phyloP scores from a whole-genome alignment of 2,888 invertebrate genomes.

The Willowsia nigromaculata region DNA sequence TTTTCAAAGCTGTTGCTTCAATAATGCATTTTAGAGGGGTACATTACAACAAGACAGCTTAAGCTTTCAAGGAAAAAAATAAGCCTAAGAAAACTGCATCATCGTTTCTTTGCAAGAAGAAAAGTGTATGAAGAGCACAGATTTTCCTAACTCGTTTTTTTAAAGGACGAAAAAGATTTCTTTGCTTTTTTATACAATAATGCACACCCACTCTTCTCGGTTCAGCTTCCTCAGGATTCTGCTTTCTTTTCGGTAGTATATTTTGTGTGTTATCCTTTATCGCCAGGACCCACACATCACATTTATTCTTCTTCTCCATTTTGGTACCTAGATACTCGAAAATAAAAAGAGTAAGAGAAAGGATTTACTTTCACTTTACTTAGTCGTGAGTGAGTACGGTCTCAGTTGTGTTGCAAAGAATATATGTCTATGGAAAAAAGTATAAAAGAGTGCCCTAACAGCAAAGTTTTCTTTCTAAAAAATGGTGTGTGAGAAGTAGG shows the following conservation, averaged over 20 bases:
- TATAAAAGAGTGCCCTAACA: conserved; percentile 43
- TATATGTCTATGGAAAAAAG: not conserved
- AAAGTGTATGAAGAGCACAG: not conserved
- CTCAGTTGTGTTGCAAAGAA: not conserved
- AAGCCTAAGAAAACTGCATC: conserved; percentile 6
- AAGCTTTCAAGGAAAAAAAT: conserved; percentile 1
- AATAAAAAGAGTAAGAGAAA: conserved; percentile 40
- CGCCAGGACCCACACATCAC: conserved; percentile 64
- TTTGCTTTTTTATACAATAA: not conserved
- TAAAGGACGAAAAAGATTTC: conserved; percentile 26
- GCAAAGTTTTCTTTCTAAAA: conserved; percentile 58
- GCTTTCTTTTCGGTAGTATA: not conserved
- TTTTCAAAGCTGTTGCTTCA: conserved; percentile 47
- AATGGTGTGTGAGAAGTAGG: conserved; percentile 31
- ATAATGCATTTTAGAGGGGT: not conserved
- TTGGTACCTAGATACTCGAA: not conserved
- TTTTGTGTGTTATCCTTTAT: conserved; percentile 60
- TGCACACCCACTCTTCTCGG: not conserved
- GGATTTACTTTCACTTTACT: conserved; percentile 62
- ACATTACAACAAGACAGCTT: not conserved
- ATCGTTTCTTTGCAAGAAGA: not conserved
- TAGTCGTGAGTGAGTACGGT: not conserved
- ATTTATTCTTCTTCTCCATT: conserved; percentile 38
- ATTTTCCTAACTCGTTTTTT: not conserved
- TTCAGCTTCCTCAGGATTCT: conserved; percentile 16